Evolutionary conservation across 2,113 vertebrate genomes (phyloP), one percentile per base, ranked within the genome.

Genomic region (Erythrocercus mccallii): DNA sequence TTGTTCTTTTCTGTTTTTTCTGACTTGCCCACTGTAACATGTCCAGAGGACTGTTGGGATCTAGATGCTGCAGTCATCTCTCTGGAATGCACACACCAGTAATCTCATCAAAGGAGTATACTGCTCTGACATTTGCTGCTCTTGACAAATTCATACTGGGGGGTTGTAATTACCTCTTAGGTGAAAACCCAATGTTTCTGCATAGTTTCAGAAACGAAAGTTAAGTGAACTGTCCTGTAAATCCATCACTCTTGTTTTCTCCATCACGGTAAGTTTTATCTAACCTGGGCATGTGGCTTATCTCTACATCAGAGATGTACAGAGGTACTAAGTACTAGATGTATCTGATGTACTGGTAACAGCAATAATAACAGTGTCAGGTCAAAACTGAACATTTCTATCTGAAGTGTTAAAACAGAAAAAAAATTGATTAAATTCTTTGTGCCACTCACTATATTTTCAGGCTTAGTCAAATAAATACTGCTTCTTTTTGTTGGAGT

Each of bases 11-110:
- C 37, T 51, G 6, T 25, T 81, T 84, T 48, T 37, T 15, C 53
- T 53, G 23, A 37, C 28, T 62, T 77, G 10, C 10, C 7, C 6
- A 40, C 22, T 38, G n/a, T n/a, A 81, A 2, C 0, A 0, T 13
- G 28, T 30, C 53, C 38, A 72, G 27, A 62, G 18, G 30, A 15
- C 6, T 76, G n/a, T 6, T 77, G 18, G 24, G 28, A 45, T 64
- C 18, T 64, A 33, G 44, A n/a, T 24, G 10, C 9, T 65, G 35
- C 24, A 73, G 28, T 33, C 25, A 37, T 4, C 5, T 13, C 12
- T 25, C 37, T n/a, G 16, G 17, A 84, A 88, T 48, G 62, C 45
- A 82, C 19, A 73, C 45, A 33, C 9, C 19, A 56, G 45, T 50
- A 45, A 37, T 31, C 20, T 8, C 14, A 23, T 70, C 18, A 64